Conservation (phyloP, 2,888 invertebrate species). For the Amphiduros pacificus region DNA sequence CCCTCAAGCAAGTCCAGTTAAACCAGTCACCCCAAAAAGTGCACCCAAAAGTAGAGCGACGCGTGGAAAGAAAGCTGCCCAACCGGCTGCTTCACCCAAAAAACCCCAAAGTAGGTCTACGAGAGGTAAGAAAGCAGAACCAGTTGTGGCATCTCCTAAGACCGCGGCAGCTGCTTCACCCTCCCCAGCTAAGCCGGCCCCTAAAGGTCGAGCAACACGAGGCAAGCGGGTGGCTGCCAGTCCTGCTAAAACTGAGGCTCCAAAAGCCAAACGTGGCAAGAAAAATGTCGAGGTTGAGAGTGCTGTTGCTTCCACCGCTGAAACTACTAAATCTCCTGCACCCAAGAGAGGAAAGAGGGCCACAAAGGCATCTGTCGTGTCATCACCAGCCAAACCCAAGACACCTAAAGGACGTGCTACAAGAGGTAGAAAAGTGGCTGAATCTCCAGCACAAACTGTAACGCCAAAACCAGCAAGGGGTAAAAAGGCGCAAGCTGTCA, state of each 20-base stretch:
- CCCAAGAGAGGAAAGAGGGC: not conserved
- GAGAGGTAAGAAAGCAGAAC: conserved; percentile 5
- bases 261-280: not conserved
- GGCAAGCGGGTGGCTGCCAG: not conserved
- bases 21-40: conserved; percentile 16
- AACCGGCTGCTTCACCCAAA: conserved; percentile 9
- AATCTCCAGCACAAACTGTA: not conserved
- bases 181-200: not conserved
- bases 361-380: not conserved
- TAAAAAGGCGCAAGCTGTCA: not conserved
- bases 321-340: not conserved
- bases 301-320: not conserved
- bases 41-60: too few species aligned
- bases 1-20: not conserved
- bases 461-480: not conserved
- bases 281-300: not conserved
- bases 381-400: not conserved
- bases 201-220: not conserved
- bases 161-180: conserved; percentile 11
- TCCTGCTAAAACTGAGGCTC: not conserved
- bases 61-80: conserved; percentile 16
- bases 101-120: too few species aligned
- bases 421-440: not conserved
- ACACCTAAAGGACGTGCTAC: too few species aligned
- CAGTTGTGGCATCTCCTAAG: conserved; percentile 18